phyloP scores from a whole-genome alignment of 2,113 vertebrate species.

The Phoenicopterus ruber region DNA sequence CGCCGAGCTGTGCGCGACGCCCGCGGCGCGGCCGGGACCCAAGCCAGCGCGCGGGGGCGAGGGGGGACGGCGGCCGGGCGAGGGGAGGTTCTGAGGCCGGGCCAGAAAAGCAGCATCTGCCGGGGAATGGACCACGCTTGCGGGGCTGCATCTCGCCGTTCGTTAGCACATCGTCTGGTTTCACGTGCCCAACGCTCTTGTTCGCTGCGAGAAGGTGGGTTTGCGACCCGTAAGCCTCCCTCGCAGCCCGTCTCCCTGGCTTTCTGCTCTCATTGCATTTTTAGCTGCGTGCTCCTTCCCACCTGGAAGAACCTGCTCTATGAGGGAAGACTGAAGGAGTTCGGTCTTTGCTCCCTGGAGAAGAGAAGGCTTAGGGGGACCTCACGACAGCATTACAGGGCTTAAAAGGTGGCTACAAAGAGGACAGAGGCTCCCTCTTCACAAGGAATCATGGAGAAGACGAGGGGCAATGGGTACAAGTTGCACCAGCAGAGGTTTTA shows the following conservation, averaged over 20 bases:
- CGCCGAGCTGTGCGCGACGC: accelerated
- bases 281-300: background rate
- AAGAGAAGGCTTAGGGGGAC: background rate
- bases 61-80: background rate
- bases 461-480: background rate
- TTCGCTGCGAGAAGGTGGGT: background rate
- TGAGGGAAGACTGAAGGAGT: background rate
- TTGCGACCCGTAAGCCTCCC: no score
- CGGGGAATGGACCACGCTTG: background rate
- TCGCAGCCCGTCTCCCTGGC: background rate
- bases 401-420: background rate
- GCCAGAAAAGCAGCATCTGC: background rate
- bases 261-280: background rate
- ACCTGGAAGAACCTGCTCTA: background rate
- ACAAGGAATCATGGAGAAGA: background rate
- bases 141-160: background rate
- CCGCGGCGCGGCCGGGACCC: accelerated
- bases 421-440: background rate
- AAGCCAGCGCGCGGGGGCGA: accelerated
- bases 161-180: accelerated
- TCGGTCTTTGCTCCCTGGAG: background rate
- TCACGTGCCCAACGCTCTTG: accelerated
- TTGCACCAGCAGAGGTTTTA: background rate
- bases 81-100: background rate
- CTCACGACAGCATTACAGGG: background rate